Evolutionary conservation across 2,888 invertebrate species (phyloP), one percentile per base, ranked within the genome.

Genomic region (Diabrotica balteata): DNA sequence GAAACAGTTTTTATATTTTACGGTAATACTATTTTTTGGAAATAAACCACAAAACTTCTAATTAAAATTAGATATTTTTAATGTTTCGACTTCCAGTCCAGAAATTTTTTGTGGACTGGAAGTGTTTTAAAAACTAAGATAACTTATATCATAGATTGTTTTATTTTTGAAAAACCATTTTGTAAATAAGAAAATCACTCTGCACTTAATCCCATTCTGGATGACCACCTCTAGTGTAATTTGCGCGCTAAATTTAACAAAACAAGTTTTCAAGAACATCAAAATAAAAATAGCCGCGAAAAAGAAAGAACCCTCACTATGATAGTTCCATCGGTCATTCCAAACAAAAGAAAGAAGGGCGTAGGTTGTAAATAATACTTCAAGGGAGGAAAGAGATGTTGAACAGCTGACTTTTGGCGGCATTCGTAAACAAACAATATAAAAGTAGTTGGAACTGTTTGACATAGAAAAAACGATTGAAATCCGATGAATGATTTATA

Each of bases 381-480:
- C 42, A 55, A 66, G 66, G 60, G 52, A 60, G 46, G 51, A 66
- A 69, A 61, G 66, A 59, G 60, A 53, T 57, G 46, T 43, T 53
- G 59, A 50, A 55, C 66, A 66, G 63, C 63, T 69, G 66, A 63
- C 45, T 63, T 51, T 22, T 44, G 47, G 58, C 61, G 59, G 67
- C 49, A 58, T 65, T 68, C 54, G 52, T 67, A 64, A 67, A 59
- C 54, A 66, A 63, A 63, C 32, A 60, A 55, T 59, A 47, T 63
- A 46, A 64, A 52, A 53, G 61, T 58, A 50, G 61, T 59, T 57
- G 54, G 7, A 46, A 57, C 10, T 51, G 8, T 47, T 8, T 10
- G 47, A 47, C 47, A 47, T 47, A 47, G 11, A 55, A 10, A 42
- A 54, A 54, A 42, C 42, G 7, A 42, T 54, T 42, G 22, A 10